These are phyloP conservation scores for Echinops telfairi DNA, from an alignment of 2,113 vertebrate species.

Conservation along the genomic window DNA sequence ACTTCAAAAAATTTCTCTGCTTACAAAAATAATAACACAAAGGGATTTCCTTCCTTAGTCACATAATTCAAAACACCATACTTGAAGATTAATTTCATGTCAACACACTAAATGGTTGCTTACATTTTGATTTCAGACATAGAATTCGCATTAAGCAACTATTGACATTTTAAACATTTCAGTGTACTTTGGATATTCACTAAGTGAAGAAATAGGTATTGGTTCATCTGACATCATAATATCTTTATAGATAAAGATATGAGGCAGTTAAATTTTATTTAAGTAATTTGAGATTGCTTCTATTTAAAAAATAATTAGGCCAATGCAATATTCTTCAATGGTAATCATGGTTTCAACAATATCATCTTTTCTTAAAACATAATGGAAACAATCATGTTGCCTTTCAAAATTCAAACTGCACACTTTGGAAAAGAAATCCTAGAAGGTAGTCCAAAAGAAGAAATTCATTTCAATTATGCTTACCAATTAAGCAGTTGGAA, in stretches of 20 bases:
- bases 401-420: not conserved
- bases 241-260: not conserved
- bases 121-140: not conserved
- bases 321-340: slow-evolving; percentile 1
- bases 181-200: not conserved
- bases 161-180: slow-evolving; percentile 53
- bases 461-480: slow-evolving; percentile 50
- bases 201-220: not conserved
- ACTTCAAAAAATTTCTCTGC: too few relatives aligned
- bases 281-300: slow-evolving; percentile 47
- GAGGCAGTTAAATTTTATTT: slow-evolving; percentile 52
- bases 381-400: slow-evolving; percentile 48
- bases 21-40: too few relatives aligned
- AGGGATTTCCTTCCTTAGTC: too few relatives aligned
- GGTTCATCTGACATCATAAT: slow-evolving; percentile 28
- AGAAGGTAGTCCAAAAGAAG: not conserved
- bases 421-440: slow-evolving; percentile 52
- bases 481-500: not conserved
- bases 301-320: slow-evolving; percentile 49
- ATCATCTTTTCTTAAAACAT: slow-evolving; percentile 10
- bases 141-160: slow-evolving; percentile 48
- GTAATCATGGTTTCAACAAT: slow-evolving; percentile 39
- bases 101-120: slow-evolving; percentile 21
- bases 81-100: slow-evolving; percentile 21
- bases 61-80: too few relatives aligned